Percentiles rank a stretch among this genome's conserved stretches.
Conservation (phyloP, 2,113 vertebrate genomes). For the Hydrolagus affinis region DNA sequence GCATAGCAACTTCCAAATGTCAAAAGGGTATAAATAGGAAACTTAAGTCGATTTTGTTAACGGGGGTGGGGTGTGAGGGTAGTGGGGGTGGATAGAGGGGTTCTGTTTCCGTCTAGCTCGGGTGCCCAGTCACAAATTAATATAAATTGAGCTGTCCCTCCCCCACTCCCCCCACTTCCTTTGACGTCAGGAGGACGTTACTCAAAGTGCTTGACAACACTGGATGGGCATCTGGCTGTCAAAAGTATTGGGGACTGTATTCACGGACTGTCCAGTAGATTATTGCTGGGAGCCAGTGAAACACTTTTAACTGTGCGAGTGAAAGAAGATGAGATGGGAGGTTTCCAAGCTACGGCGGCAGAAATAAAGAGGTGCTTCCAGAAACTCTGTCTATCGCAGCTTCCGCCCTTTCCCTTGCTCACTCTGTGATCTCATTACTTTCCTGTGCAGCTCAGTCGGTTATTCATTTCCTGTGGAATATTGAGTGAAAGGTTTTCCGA, state of each 20-base stretch:
- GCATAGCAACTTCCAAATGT: neutral
- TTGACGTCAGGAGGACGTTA: too few relatives aligned
- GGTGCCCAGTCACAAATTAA: too few relatives aligned
- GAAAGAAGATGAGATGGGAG: conserved; percentile 14
- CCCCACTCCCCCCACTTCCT: too few relatives aligned
- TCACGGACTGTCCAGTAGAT: conserved; percentile 15
- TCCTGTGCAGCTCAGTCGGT: neutral
- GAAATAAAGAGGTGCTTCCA: conserved; percentile 20
- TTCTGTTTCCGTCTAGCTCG: too few relatives aligned
- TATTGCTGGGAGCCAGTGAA: conserved; percentile 21
- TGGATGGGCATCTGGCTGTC: conserved; percentile 5
- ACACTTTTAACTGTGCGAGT: conserved; percentile 17
- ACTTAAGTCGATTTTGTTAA: conserved; percentile 25
- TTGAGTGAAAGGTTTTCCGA: neutral
- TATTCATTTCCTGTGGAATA: neutral
- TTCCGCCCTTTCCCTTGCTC: neutral
- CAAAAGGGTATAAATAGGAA: neutral
- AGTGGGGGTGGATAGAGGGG: too few relatives aligned
- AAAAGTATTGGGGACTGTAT: conserved; percentile 5
- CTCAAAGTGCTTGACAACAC: neutral
- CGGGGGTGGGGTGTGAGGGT: too few relatives aligned
- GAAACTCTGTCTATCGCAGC: neutral
- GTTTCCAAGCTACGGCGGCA: neutral
- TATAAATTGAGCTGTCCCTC: too few relatives aligned
- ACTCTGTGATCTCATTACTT: neutral